Base-by-base conservation (phyloP, 2,888 invertebrate genomes). In the Nipponacmea schrenckii region DNA sequence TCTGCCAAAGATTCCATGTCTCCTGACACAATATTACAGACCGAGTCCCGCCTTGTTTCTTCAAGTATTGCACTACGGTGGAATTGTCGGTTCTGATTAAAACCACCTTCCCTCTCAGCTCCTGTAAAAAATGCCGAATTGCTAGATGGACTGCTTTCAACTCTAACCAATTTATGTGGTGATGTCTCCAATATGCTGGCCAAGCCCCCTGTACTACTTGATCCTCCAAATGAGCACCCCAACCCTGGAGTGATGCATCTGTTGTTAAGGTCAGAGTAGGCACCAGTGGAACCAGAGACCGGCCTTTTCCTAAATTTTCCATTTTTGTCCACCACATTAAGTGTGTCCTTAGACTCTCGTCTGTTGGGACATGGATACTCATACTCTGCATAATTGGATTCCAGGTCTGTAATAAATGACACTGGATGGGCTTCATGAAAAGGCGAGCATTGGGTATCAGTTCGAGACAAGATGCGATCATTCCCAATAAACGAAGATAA, bases 391-490 rank as follows among this genome's bases (percentile, higher is more conserved):
- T 56, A 10, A 8, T 48, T 48, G 45, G n/a, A n/a, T 48, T 44
- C 67, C 67, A 67, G 39, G n/a, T n/a, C 17, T 26, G 26, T 46
- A 67, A 46, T 46, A 67, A n/a, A 46, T 67, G n/a, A n/a, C n/a
- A n/a, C n/a, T n/a, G 67, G 39, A 67, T 67, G 5, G 67, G 67
- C 14, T 44, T 39, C 26, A 67, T 67, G 24, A 20, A 56, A n/a
- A 72, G 48, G 17, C 68, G 64, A 44, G 63, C 68, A 68, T 72
- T 62, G 20, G 68, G 72, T 45, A 72, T 68, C 26, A 72, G 26
- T 45, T 68, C 68, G 1, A 67, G 67, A 46, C 67, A 67, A 14
- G 48, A 56, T n/a, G 56, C 56, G 8, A 56, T 56, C 56, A 20
- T 56, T n/a, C 56, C 56, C 56, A 56, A 56, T 8, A 56, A 24